Conservation (phyloP, 1,140 invertebrate species). For the Lithobius niger region DNA sequence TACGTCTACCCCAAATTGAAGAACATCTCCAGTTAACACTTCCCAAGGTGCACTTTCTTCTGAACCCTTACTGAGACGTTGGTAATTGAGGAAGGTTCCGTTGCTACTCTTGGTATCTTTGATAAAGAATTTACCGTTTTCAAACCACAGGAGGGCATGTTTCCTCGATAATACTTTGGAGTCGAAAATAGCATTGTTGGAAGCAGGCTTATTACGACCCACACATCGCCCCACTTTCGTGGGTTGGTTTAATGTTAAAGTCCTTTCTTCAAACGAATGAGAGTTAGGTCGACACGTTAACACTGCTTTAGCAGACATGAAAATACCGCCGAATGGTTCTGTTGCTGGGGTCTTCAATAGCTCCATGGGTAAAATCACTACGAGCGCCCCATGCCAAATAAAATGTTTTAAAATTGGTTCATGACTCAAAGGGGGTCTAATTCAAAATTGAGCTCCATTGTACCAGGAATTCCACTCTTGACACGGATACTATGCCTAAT, state of each 20-base stretch:
- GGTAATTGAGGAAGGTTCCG: constrained; percentile 96
- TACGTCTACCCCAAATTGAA: constrained; percentile 98
- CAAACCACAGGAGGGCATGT: constrained; percentile 91
- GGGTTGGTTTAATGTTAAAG: constrained; percentile 55
- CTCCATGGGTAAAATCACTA: no score
- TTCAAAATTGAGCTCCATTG: no score
- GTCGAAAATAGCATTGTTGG: constrained; percentile 87
- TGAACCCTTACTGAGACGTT: constrained; percentile 62
- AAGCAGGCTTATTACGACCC: constrained; percentile 61
- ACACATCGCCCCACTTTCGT: constrained; percentile 89
- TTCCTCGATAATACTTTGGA: constrained; percentile 96
- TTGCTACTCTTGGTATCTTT: constrained; percentile 92
- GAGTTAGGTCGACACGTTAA: constrained; percentile 80
- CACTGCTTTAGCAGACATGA: constrained; percentile 52
- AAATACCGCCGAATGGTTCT: no score
- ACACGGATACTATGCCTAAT: no score
- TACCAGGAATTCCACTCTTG: no score
- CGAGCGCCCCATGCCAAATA: no score
- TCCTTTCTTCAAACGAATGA: constrained; percentile 70
- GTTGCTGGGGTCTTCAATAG: no score
- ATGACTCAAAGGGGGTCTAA: no score
- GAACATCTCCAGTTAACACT: constrained; percentile 88
- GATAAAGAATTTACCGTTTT: constrained; percentile 68
- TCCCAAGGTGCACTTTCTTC: constrained; percentile 61
- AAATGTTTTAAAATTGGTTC: no score